A percentile compares a stretch with the other conserved stretches of the same genome.
Evolutionary conservation across 2,113 vertebrate genomes (phyloP).

Genomic region (Poicephalus meyeri): DNA sequence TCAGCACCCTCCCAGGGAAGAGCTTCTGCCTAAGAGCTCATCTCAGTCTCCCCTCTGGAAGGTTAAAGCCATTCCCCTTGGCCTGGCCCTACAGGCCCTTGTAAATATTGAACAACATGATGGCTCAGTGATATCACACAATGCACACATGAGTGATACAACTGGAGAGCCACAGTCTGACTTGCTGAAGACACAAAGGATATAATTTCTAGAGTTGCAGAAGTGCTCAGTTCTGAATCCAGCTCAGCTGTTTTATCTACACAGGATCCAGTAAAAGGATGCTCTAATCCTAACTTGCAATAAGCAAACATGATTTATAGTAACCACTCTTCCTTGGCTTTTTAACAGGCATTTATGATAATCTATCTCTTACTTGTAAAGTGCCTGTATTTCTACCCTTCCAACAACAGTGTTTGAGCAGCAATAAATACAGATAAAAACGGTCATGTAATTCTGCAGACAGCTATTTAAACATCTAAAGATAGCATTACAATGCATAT

Average conservation of each 20-base stretch:
- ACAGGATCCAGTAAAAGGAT: not conserved
- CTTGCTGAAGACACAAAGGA: not conserved
- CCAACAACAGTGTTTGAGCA: not conserved
- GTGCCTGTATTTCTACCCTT: not conserved
- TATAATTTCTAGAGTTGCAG: not conserved
- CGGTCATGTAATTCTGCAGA: fast-evolving
- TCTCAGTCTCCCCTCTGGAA: not conserved
- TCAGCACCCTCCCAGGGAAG: too few species aligned
- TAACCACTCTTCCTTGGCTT: not conserved
- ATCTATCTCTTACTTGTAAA: not conserved
- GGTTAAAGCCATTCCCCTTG: not conserved
- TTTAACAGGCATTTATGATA: not conserved
- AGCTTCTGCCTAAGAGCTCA: not conserved
- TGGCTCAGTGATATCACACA: not conserved
- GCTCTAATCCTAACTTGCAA: not conserved
- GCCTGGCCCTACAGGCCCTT: not conserved
- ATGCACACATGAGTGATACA: not conserved
- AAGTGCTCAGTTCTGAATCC: not conserved
- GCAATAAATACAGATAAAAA: not conserved
- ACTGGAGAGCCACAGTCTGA: not conserved
- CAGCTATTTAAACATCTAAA: not conserved
- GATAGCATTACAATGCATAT: not conserved
- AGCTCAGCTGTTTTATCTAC: not conserved
- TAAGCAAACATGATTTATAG: not conserved
- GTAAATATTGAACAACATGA: fast-evolving